These are phyloP conservation scores for Spisula solida DNA, from an alignment of 2,888 invertebrate species.

Conservation along the genomic window DNA sequence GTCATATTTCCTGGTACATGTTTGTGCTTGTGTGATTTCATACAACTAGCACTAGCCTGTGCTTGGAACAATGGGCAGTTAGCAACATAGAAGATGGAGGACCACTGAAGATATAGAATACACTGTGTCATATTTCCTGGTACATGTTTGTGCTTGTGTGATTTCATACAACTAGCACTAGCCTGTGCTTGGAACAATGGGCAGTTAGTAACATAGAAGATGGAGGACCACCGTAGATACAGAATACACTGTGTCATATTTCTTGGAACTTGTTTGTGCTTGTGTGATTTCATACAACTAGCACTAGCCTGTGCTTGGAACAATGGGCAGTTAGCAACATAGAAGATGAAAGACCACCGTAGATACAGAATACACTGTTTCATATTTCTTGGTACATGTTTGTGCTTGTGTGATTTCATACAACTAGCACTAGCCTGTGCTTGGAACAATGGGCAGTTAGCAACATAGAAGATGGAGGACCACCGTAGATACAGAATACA, in stretches of 20 bases:
- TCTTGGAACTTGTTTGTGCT: too few species aligned
- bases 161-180: not conserved
- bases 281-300: not conserved
- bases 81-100: not conserved
- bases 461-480: not conserved
- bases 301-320: not conserved
- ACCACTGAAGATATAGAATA: not conserved
- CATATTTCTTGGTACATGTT: not conserved
- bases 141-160: constrained; percentile 7
- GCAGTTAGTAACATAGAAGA: too few species aligned
- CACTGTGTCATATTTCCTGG: not conserved
- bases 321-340: not conserved
- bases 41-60: constrained; percentile 54
- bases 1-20: constrained; percentile 53
- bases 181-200: not conserved
- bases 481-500: not conserved
- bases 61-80: constrained; percentile 42
- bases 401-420: not conserved
- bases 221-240: too few species aligned
- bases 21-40: constrained; percentile 39
- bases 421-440: constrained; percentile 1
- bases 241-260: too few species aligned
- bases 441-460: not conserved
- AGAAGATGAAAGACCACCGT: not conserved
- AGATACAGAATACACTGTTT: not conserved